Evolutionary conservation across 2,113 vertebrate species (phyloP), one percentile per base, ranked within the genome.

Genomic region (Paradoxurus hermaphroditus): DNA sequence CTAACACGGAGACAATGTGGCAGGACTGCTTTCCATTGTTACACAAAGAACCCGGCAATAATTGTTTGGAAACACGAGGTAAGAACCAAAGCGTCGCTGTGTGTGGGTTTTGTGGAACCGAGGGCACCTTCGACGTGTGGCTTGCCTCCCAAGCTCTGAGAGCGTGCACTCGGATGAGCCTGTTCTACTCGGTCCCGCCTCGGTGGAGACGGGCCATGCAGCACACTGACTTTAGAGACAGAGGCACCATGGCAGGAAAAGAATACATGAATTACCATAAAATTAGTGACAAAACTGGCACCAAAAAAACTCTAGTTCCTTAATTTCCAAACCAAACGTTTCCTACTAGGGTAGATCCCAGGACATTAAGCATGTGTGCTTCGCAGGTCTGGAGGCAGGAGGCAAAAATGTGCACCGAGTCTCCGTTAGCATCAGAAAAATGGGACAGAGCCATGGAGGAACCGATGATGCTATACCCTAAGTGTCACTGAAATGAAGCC

Each of bases 241-340:
- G 70, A 56, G 41, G 67, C 15, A 31, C 41, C 51, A n/a, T 1
- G 27, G 36, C 21, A 65, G 11, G 15, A 65, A 59, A 9, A 67
- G 19, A 41, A 4, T 27, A 63, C 1, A 7, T 5, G n/a, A 92
- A 53, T 51, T 12, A 44, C 73, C 75, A 67, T 34, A 62, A 16
- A 34, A 19, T 1, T 5, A 49, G 36, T 23, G 73, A 68, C 9
- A 67, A 62, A 78, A 86, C 23, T 19, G 19, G 44, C 46, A 41
- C 75, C 70, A n/a, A 67, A 70, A 88, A 68, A 46, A 31, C 7
- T 36, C 78, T 67, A 49, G 46, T 53, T 75, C 79, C 67, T 68
- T 73, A 3, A 78, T 78, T 94, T 93, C 53, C 59, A 90, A 86
- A 70, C 88, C 72, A n/a, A 70, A 84, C 36, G 39, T 67, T 84